Conservation (phyloP, 2,888 invertebrate genomes). For the Brachycybe producta region DNA sequence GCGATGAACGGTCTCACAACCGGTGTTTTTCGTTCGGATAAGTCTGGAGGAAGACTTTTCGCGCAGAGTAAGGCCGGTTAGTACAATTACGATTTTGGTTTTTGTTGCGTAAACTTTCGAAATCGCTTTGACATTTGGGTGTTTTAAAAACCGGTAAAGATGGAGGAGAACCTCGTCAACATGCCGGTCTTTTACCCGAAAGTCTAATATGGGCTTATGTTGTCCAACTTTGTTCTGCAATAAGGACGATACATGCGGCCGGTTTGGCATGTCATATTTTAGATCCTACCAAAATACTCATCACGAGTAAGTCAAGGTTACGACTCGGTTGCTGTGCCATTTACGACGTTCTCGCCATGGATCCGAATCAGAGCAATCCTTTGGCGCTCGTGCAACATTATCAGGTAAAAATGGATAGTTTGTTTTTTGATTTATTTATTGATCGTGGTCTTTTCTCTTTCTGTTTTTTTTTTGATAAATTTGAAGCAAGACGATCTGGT, state of each 20-base stretch:
- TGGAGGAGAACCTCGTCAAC: constrained; percentile 15
- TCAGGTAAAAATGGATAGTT: constrained; percentile 35
- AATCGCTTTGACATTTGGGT: too few relatives aligned
- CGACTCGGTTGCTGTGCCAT: constrained; percentile 69
- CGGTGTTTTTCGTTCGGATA: constrained; percentile 14
- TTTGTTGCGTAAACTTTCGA: background rate
- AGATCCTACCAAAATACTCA: constrained; percentile 83
- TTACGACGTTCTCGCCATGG: constrained; percentile 57
- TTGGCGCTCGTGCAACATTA: constrained; percentile 50
- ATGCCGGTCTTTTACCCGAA: constrained; percentile 64
- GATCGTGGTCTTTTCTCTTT: background rate
- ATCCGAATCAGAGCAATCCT: constrained; percentile 53
- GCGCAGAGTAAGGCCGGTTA: constrained; percentile 19
- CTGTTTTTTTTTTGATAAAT: background rate
- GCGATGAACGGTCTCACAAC: constrained; percentile 21
- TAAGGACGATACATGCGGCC: constrained; percentile 74
- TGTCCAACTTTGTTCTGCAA: constrained; percentile 85
- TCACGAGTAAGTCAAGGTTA: constrained; percentile 54
- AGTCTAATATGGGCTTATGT: constrained; percentile 88
- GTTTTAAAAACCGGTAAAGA: background rate
- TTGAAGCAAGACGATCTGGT: constrained; percentile 79
- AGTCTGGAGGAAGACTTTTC: constrained; percentile 10
- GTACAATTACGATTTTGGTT: background rate
- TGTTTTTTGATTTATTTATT: too few relatives aligned
- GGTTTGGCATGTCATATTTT: constrained; percentile 66